A percentile compares a stretch with the other conserved stretches of the same genome.
Conservation (phyloP, 2,113 vertebrate species). For the Rafetus swinhoei region DNA sequence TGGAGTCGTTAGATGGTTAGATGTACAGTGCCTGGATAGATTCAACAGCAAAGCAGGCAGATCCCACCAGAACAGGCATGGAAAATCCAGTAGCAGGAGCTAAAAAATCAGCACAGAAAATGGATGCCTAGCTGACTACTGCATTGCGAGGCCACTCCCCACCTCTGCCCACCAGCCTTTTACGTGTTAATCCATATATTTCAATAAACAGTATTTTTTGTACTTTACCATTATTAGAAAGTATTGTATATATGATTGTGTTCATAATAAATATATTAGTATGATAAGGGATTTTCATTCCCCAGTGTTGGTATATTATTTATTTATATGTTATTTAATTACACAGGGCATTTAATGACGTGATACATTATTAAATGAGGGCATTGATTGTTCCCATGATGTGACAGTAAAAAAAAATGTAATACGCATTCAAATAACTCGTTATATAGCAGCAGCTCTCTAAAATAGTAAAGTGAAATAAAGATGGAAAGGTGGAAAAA, state of each 20-base stretch:
- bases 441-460: conserved; percentile 45
- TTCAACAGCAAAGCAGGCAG: neutral
- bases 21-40: neutral
- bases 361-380: conserved; percentile 76
- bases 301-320: conserved; percentile 54
- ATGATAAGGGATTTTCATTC: conserved; percentile 51
- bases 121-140: neutral
- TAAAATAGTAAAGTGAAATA: conserved; percentile 57
- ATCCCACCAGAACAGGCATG: neutral
- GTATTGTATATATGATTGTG: neutral
- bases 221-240: neutral
- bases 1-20: neutral
- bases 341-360: conserved; percentile 66
- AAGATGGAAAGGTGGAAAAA: conserved; percentile 35
- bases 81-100: neutral
- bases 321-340: conserved; percentile 76
- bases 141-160: neutral
- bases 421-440: conserved; percentile 62
- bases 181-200: neutral
- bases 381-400: conserved; percentile 74
- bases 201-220: neutral
- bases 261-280: conserved; percentile 12
- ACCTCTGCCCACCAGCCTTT: neutral
- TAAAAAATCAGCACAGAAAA: neutral
- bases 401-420: conserved; percentile 70